Conservation (phyloP, 2,888 invertebrate genomes). For the Xestia sexstrigata region DNA sequence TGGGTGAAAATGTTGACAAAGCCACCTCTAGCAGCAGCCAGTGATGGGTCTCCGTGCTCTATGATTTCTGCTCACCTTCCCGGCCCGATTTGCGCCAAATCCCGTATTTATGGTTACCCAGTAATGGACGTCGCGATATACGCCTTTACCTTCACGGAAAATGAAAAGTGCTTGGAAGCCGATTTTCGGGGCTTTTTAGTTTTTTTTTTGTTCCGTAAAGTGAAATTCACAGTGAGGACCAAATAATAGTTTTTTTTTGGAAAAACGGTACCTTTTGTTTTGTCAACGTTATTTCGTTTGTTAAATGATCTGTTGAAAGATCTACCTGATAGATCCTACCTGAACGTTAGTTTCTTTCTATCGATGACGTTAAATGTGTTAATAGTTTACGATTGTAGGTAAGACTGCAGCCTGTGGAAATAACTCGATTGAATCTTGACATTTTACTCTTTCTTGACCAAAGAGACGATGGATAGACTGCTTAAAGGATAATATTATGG, state of each 20-base stretch:
- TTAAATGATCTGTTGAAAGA: neutral
- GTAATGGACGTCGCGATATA: constrained; percentile 54
- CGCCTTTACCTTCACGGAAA: constrained; percentile 35
- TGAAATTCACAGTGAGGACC: constrained; percentile 10
- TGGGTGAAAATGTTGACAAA: neutral
- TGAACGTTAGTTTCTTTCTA: neutral
- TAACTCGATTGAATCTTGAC: too few relatives aligned
- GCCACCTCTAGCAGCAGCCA: neutral
- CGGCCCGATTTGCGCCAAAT: constrained; percentile 45
- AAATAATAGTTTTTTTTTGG: constrained; percentile 7
- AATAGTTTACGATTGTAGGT: too few relatives aligned
- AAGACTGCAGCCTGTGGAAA: too few relatives aligned
- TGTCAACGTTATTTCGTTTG: neutral
- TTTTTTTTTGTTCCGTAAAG: constrained; percentile 30
- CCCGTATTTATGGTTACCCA: constrained; percentile 49
- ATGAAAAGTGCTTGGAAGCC: constrained; percentile 54
- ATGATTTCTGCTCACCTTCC: constrained; percentile 21
- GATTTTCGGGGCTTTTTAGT: constrained; percentile 45
- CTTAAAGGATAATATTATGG: too few relatives aligned
- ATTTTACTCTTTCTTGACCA: too few relatives aligned
- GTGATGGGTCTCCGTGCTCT: neutral
- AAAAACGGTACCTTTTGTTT: neutral
- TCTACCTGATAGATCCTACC: neutral
- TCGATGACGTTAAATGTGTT: neutral
- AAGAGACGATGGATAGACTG: too few relatives aligned